Percentiles rank a stretch among this genome's conserved stretches.
phyloP scores from a whole-genome alignment of 2,888 invertebrate genomes.

The Drosophila peninsularis region DNA sequence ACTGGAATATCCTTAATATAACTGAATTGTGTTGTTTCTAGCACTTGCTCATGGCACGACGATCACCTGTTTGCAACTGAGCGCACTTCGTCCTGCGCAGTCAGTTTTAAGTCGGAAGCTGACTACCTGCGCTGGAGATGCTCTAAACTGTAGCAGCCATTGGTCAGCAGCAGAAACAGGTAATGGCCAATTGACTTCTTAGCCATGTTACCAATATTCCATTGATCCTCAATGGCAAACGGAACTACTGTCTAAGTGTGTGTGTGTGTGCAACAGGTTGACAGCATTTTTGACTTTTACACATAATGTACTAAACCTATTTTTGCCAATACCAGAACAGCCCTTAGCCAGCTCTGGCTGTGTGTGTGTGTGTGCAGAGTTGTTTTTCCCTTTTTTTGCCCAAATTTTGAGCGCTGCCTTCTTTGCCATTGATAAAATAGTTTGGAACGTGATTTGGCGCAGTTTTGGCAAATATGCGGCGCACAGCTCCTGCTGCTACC shows the following conservation, averaged over 20 bases:
- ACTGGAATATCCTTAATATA: not conserved
- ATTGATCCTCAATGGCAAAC: conserved; percentile 63
- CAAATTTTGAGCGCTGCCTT: conserved; percentile 29
- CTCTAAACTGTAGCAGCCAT: conserved; percentile 37
- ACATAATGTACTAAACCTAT: conserved; percentile 42
- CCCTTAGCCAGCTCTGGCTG: not conserved
- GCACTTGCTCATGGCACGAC: conserved; percentile 63
- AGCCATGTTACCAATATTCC: conserved; percentile 66
- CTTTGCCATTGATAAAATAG: conserved; percentile 75
- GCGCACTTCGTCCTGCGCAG: conserved; percentile 27
- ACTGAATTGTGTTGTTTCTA: not conserved
- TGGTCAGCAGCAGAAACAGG: conserved; percentile 37
- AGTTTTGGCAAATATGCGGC: conserved; percentile 64
- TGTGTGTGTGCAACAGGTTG: conserved; percentile 71
- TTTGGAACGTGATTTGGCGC: conserved; percentile 82
- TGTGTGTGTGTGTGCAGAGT: conserved; percentile 7
- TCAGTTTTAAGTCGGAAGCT: conserved; percentile 56
- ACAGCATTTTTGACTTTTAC: conserved; percentile 73
- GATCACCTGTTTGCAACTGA: conserved; percentile 82
- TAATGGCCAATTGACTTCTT: conserved; percentile 74
- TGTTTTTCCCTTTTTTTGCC: conserved; percentile 12
- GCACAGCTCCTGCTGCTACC: conserved; percentile 65
- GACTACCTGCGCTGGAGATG: conserved; percentile 33
- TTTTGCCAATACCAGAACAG: conserved; percentile 36
- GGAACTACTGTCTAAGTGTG: conserved; percentile 32